Conservation (phyloP, 1,140 invertebrate genomes). For the Trichomalopsis sarcophagae region DNA sequence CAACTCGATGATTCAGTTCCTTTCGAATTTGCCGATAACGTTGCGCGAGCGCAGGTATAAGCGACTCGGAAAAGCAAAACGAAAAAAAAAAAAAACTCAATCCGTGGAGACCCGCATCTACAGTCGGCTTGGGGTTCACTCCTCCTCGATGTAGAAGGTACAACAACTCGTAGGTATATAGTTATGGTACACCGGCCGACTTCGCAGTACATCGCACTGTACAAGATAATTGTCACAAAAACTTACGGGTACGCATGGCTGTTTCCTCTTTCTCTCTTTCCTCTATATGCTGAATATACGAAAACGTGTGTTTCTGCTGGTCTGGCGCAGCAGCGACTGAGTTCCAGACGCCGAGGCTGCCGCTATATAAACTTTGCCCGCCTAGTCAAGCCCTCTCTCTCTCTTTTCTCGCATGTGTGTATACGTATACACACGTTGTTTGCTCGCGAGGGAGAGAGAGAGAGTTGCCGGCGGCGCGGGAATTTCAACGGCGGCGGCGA, state of each 20-base stretch:
- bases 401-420: neutral
- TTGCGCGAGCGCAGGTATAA: too few relatives aligned
- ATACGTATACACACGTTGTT: slow-evolving; percentile 2
- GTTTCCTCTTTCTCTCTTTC: neutral
- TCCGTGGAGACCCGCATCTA: too few relatives aligned
- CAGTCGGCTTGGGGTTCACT: too few relatives aligned
- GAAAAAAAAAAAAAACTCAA: too few relatives aligned
- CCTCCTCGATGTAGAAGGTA: too few relatives aligned
- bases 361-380: slow-evolving; percentile 27
- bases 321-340: slow-evolving; percentile 7
- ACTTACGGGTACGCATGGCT: slow-evolving; percentile 31
- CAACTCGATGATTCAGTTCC: too few relatives aligned
- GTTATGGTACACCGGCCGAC: neutral
- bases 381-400: neutral
- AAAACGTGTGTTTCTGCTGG: neutral
- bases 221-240: neutral
- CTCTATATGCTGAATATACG: neutral
- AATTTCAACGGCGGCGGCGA: neutral
- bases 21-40: too few relatives aligned
- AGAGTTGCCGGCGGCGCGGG: neutral
- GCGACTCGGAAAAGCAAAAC: too few relatives aligned
- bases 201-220: neutral
- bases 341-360: neutral
- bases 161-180: too few relatives aligned
- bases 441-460: neutral